Conservation (phyloP, 2,113 vertebrate genomes). For the Menura novaehollandiae region DNA sequence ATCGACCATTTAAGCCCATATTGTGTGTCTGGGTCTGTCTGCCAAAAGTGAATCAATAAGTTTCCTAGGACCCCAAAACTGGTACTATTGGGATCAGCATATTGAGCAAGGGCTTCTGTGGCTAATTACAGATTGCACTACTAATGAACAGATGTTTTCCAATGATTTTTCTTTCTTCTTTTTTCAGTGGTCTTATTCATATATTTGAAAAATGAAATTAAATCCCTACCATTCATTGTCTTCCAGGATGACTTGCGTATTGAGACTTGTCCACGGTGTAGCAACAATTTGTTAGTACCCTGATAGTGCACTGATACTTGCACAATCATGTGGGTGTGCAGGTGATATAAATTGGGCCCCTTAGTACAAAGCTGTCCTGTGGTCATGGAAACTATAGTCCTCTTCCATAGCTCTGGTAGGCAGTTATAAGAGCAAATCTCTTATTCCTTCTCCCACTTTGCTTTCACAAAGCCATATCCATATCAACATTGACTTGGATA, state of each 20-base stretch:
- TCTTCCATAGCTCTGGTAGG: neutral
- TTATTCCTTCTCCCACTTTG: neutral
- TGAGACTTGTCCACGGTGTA: neutral
- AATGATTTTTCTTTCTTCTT: neutral
- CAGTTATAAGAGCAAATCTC: slow-evolving; percentile 41
- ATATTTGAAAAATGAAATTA: neutral
- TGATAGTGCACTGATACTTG: neutral
- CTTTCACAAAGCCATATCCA: neutral
- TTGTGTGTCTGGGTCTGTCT: neutral
- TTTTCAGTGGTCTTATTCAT: neutral
- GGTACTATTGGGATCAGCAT: neutral
- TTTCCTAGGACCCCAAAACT: neutral
- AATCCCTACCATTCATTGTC: neutral
- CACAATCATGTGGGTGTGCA: neutral
- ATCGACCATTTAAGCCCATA: neutral
- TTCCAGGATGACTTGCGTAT: neutral
- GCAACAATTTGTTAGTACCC: neutral
- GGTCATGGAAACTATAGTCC: neutral
- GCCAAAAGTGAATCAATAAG: neutral
- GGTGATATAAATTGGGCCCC: neutral
- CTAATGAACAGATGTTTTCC: neutral
- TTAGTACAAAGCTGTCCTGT: neutral
- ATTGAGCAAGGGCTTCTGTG: neutral
- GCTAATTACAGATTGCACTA: neutral
- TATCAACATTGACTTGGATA: neutral